A percentile compares a stretch with the other conserved stretches of the same genome.
Evolutionary conservation across 2,888 invertebrate species (phyloP).

Genomic region (Atherix ibis): DNA sequence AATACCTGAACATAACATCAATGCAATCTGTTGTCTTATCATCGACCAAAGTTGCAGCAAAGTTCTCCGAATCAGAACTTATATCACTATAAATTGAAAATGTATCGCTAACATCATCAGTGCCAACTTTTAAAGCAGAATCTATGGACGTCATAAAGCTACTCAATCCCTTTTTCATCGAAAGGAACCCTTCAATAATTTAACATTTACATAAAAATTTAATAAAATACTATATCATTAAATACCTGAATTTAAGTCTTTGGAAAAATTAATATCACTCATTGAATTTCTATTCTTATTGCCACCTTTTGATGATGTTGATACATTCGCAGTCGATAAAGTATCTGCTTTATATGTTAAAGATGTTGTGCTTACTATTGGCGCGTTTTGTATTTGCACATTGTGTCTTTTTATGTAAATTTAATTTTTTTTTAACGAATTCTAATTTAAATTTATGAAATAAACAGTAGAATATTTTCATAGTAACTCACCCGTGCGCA

Average conservation of each 20-base stretch:
- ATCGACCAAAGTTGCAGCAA: conserved; percentile 53
- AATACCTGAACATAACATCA: conserved; percentile 50
- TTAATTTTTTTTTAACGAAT: too few species aligned
- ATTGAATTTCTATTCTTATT: conserved; percentile 18
- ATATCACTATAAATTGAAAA: conserved; percentile 64
- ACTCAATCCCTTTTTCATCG: conserved; percentile 70
- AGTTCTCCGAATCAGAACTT: conserved; percentile 78
- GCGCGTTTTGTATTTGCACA: conserved; percentile 30
- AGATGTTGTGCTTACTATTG: conserved; percentile 20
- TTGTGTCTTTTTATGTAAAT: conserved; percentile 29
- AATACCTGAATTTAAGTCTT: conserved; percentile 38
- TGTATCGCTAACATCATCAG: conserved; percentile 60
- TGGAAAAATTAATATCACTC: conserved; percentile 26
- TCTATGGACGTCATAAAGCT: conserved; percentile 73
- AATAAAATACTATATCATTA: background rate
- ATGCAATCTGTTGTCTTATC: conserved; percentile 49
- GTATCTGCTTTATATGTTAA: conserved; percentile 26
- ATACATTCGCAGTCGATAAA: too few species aligned
- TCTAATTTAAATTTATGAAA: conserved; percentile 6
- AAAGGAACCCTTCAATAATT: conserved; percentile 40
- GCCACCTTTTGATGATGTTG: conserved; percentile 26
- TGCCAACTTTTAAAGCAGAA: conserved; percentile 54
- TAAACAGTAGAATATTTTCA: too few species aligned
- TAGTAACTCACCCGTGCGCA: conserved; percentile 29
- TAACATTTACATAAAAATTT: background rate